Evolutionary conservation across 2,797 vertebrate genomes (phyloP).

Genomic region (Falco berigora): DNA sequence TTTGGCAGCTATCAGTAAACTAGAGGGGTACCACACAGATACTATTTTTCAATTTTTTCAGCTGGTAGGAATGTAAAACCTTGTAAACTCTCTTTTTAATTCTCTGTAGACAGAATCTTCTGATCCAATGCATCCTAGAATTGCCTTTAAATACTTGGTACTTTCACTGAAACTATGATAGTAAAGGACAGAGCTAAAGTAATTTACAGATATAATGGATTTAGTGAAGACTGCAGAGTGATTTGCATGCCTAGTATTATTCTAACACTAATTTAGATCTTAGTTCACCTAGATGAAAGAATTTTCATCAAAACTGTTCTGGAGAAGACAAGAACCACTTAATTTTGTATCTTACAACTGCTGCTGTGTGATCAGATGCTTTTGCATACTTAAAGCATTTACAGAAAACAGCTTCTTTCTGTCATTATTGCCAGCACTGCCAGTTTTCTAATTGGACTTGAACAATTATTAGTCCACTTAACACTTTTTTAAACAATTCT

Average conservation of each 20-base stretch:
- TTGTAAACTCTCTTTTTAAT: neutral
- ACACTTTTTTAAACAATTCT: neutral
- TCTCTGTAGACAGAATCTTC: neutral
- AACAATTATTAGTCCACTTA: neutral
- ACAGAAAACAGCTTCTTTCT: neutral
- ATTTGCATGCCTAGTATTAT: neutral
- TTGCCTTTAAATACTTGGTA: neutral
- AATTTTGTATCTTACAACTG: neutral
- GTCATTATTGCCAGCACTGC: neutral
- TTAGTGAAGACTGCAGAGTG: neutral
- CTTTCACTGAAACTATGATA: neutral
- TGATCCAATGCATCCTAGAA: neutral
- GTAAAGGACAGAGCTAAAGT: neutral
- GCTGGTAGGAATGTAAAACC: neutral
- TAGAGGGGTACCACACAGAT: neutral
- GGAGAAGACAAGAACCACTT: neutral
- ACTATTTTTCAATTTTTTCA: neutral
- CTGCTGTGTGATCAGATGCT: neutral
- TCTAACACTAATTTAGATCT: neutral
- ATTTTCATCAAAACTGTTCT: neutral
- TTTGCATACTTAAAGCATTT: neutral
- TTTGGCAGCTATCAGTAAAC: neutral
- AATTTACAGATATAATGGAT: neutral
- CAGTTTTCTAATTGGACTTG: neutral
- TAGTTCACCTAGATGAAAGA: neutral